Conservation (phyloP, 2,797 vertebrate genomes). For the Galagoides demidoff region DNA sequence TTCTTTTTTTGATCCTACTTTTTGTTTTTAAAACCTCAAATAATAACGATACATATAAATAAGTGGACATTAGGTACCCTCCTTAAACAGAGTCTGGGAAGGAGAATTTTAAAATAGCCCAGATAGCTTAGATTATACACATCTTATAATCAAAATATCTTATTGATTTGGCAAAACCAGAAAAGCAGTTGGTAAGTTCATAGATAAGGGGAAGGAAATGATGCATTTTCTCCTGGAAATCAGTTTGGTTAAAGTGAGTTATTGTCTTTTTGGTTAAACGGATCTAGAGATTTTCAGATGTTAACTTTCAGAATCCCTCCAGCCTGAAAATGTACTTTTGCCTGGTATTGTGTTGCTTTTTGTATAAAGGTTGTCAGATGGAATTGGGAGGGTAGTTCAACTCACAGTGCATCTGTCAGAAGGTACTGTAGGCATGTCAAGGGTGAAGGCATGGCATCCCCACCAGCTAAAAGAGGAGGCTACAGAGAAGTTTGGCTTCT, state of each 20-base stretch:
- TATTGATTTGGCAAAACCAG: slow-evolving; percentile 12
- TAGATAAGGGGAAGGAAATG: neutral
- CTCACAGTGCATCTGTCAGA: neutral
- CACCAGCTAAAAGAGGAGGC: neutral
- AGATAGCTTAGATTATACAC: slow-evolving; percentile 36
- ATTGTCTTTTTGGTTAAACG: neutral
- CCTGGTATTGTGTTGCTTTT: slow-evolving; percentile 1
- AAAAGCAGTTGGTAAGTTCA: slow-evolving; percentile 26
- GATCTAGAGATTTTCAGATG: neutral
- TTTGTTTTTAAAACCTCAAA: neutral
- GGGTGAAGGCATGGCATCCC: neutral
- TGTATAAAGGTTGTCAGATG: neutral
- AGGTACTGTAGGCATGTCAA: neutral
- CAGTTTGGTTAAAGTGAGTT: neutral
- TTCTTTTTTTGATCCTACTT: slow-evolving; percentile 6
- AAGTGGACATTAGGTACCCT: neutral
- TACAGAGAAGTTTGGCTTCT: neutral
- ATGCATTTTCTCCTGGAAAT: neutral
- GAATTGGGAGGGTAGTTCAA: neutral
- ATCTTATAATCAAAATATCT: neutral
- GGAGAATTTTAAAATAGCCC: slow-evolving; percentile 10
- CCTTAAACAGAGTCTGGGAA: neutral
- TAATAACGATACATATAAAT: neutral
- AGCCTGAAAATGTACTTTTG: neutral
- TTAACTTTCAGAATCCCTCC: slow-evolving; percentile 38